A percentile compares a stretch with the other conserved stretches of the same genome.
Conservation (phyloP, 2,113 vertebrate species). For the Grammomys dolichurus region DNA sequence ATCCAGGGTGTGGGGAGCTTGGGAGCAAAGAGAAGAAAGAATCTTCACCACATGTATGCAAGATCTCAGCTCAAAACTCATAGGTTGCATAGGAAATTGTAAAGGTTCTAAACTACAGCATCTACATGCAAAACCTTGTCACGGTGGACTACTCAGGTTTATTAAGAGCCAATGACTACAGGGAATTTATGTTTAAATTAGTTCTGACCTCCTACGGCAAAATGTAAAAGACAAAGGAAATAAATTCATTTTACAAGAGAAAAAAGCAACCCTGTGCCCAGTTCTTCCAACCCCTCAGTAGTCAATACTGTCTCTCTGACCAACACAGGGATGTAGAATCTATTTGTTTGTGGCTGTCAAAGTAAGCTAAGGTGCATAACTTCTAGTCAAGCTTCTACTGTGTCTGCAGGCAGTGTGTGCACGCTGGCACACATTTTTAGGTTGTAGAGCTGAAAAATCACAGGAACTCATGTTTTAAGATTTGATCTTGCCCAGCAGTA, state of each 20-base stretch:
- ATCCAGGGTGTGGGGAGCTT: background rate
- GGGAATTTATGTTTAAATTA: background rate
- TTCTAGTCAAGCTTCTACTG: background rate
- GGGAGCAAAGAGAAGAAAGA: background rate
- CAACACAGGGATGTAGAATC: background rate
- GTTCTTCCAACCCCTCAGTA: background rate
- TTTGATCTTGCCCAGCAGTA: background rate
- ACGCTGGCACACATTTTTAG: background rate
- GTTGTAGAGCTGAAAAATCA: conserved; percentile 11
- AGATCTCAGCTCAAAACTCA: background rate
- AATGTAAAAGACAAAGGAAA: conserved; percentile 5
- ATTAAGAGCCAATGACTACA: background rate
- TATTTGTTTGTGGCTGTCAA: background rate
- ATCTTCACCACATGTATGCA: background rate
- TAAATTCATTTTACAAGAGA: background rate
- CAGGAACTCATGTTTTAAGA: conserved; percentile 23
- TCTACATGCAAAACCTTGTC: background rate
- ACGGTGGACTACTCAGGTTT: background rate
- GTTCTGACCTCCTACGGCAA: background rate
- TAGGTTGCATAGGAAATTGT: background rate
- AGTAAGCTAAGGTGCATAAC: background rate
- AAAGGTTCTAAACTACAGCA: background rate
- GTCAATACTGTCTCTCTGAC: background rate
- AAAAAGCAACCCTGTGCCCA: background rate
- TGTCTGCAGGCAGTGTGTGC: background rate